Conservation (phyloP, 2,888 invertebrate species). For the Odontocolon sp. region DNA sequence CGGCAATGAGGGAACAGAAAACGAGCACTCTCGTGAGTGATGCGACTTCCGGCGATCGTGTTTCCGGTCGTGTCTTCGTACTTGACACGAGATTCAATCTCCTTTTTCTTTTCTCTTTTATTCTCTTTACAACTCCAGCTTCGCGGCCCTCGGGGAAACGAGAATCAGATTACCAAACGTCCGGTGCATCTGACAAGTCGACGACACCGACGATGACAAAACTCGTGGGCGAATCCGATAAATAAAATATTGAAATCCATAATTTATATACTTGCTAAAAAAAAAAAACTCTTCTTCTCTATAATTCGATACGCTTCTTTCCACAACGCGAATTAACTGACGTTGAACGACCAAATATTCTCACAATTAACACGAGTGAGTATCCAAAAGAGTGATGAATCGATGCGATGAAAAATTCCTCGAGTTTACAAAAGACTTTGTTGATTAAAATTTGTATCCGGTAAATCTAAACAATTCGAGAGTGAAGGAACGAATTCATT, state of each 20-base stretch:
- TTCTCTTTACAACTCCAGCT: neutral
- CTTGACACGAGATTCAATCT: neutral
- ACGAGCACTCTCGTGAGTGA: conserved; percentile 1
- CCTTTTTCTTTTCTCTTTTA: neutral
- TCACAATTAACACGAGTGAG: conserved; percentile 34
- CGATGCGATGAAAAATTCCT: too few relatives aligned
- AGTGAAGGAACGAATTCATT: too few relatives aligned
- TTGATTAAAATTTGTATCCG: too few relatives aligned
- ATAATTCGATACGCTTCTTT: conserved; percentile 33
- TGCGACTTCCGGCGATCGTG: conserved; percentile 63
- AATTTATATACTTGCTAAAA: too few relatives aligned
- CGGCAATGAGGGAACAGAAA: conserved; percentile 33
- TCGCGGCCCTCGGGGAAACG: conserved; percentile 6
- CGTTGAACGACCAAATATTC: conserved; percentile 31
- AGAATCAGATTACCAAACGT: conserved; percentile 38
- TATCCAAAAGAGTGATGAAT: too few relatives aligned
- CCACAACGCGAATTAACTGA: conserved; percentile 36
- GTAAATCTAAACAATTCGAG: too few relatives aligned
- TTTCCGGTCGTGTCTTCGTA: conserved; percentile 64
- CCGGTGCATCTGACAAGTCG: conserved; percentile 16
- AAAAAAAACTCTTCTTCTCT: neutral
- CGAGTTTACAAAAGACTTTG: too few relatives aligned
- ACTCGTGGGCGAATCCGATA: conserved; percentile 48
- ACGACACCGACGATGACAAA: conserved; percentile 29
- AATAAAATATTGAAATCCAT: too few relatives aligned